Evolutionary conservation across 2,888 invertebrate species (phyloP).

Genomic region (Pseudococcus jackbeardsleyi): DNA sequence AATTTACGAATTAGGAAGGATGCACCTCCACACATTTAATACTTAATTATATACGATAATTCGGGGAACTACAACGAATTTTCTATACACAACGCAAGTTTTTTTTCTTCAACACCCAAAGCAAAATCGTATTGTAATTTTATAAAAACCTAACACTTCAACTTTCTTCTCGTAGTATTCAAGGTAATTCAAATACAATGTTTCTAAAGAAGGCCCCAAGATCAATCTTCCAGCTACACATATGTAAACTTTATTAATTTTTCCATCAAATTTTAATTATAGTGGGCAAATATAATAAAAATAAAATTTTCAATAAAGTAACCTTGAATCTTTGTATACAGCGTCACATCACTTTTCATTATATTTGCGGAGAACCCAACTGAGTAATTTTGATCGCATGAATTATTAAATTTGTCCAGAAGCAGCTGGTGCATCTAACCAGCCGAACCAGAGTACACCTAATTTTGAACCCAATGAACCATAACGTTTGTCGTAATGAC

Average conservation of each 20-base stretch:
- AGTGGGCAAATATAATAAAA: not conserved
- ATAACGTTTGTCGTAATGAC: slow-evolving; percentile 33
- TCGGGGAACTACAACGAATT: not conserved
- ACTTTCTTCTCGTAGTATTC: not conserved
- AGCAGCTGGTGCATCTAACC: not conserved
- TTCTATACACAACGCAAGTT: not conserved
- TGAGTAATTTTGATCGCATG: not conserved
- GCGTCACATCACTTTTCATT: not conserved
- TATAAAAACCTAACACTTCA: not conserved
- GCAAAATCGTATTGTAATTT: not conserved
- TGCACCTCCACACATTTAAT: no score
- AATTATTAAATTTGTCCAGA: not conserved
- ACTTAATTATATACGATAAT: no score
- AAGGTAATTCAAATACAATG: slow-evolving; percentile 16
- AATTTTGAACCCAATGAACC: slow-evolving; percentile 37
- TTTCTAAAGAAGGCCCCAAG: not conserved
- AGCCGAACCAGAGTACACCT: not conserved
- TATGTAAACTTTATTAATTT: not conserved
- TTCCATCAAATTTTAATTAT: not conserved
- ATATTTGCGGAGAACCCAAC: not conserved
- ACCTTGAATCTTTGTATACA: slow-evolving; percentile 23
- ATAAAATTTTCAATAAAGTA: slow-evolving; percentile 12
- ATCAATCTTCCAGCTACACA: not conserved
- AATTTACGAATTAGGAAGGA: no score
- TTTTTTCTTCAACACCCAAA: not conserved